These are phyloP conservation scores for Nasonia vitripennis DNA, from an alignment of 1,140 invertebrate genomes.

Conservation along the genomic window DNA sequence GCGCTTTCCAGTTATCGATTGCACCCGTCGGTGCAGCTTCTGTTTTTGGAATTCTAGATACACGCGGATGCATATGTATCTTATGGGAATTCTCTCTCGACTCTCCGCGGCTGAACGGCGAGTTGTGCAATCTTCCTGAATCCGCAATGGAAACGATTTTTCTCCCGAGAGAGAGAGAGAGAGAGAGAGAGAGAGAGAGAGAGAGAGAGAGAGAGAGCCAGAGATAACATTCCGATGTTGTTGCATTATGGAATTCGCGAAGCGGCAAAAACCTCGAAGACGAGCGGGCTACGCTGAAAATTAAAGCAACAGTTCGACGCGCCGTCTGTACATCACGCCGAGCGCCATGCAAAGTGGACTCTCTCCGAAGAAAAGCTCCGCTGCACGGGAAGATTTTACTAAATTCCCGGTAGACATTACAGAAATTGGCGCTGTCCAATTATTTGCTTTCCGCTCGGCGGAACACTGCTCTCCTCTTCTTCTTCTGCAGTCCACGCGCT, in stretches of 20 bases:
- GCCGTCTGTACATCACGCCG: no score
- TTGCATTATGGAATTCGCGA: no score
- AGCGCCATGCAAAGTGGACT: neutral
- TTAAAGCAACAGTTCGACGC: no score
- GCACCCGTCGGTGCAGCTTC: neutral
- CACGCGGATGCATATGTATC: constrained; percentile 5
- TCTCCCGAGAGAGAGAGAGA: no score
- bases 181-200: no score
- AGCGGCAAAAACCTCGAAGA: no score
- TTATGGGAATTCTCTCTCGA: neutral
- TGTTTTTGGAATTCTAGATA: neutral
- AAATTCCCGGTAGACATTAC: constrained; percentile 43
- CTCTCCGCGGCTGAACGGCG: no score
- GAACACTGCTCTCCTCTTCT: neutral
- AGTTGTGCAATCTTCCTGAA: no score
- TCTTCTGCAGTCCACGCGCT: neutral
- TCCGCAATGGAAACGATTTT: neutral
- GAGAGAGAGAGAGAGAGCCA: no score
- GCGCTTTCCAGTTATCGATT: neutral
- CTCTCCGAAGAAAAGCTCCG: neutral
- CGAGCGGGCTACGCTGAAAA: no score
- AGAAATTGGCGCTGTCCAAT: constrained; percentile 43
- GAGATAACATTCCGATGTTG: no score
- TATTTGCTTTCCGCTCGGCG: constrained; percentile 43
- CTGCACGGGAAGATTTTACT: constrained; percentile 1